phyloP scores from a whole-genome alignment of 35 echinoderm and acorn worm species.

The Chiridota heheva region DNA sequence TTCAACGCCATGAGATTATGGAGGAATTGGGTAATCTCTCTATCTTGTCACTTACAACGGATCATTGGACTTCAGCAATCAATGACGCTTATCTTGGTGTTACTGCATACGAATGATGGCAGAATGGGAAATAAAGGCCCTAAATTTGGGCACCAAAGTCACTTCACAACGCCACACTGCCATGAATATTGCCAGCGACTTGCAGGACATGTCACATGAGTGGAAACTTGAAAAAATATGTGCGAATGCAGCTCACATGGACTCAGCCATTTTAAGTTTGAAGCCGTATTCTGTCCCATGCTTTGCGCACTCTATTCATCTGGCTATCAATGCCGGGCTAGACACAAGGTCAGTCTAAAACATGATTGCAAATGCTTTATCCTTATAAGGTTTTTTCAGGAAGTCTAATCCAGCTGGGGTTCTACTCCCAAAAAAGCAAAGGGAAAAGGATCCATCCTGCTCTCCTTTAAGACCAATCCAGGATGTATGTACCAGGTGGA shows the following conservation, averaged over 20 bases:
- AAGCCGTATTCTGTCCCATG: not conserved
- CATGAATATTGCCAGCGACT: not conserved
- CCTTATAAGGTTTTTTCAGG: not conserved
- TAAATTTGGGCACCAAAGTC: slow-evolving; percentile 3
- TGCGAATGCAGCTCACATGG: slow-evolving; percentile 6
- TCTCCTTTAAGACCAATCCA: slow-evolving; percentile 8
- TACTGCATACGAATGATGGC: slow-evolving; percentile 10
- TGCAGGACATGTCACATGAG: slow-evolving; percentile 2
- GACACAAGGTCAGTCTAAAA: not conserved
- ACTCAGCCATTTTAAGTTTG: not conserved
- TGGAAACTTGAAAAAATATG: slow-evolving; percentile 1
- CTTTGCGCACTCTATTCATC: slow-evolving; percentile 14
- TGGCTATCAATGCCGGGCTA: slow-evolving; percentile 6
- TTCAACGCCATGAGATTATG: not conserved
- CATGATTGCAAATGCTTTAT: not conserved
- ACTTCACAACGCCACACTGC: slow-evolving; percentile 13
- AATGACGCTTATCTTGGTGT: slow-evolving; percentile 7
- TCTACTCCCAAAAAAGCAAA: not conserved
- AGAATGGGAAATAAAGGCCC: slow-evolving; percentile 4
- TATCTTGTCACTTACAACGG: not conserved
- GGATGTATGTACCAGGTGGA: slow-evolving; percentile 14
- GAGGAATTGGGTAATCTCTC: not conserved
- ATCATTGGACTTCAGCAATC: slow-evolving; percentile 7
- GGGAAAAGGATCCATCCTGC: not conserved
- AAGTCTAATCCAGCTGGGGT: slow-evolving; percentile 21